These are phyloP conservation scores for Hippocampus zosterae DNA, from an alignment of 2,113 vertebrate species.

Conservation along the genomic window DNA sequence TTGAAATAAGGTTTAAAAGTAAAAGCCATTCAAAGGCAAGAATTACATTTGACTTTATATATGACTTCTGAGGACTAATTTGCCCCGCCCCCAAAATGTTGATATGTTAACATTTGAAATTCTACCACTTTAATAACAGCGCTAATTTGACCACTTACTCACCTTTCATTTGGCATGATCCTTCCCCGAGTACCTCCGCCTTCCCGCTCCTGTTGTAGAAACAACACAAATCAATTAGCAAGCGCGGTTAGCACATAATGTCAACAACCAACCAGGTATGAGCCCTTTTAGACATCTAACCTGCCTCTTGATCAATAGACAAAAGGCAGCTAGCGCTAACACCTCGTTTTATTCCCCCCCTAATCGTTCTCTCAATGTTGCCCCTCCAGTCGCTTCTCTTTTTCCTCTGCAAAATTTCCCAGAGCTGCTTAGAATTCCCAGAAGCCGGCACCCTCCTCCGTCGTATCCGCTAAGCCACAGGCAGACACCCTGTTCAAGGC, in stretches of 20 bases:
- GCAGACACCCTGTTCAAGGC: slow-evolving; percentile 63
- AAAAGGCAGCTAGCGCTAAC: slow-evolving; percentile 45
- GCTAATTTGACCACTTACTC: slow-evolving; percentile 5
- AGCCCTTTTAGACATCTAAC: slow-evolving; percentile 52
- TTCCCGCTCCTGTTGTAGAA: slow-evolving; percentile 45
- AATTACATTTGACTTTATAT: too few species aligned
- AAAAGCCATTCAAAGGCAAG: too few species aligned
- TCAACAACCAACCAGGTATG: slow-evolving; percentile 48
- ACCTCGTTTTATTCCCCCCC: slow-evolving; percentile 38
- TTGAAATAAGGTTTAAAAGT: too few species aligned
- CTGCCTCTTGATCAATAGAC: slow-evolving; percentile 65
- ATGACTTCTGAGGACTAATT: too few species aligned
- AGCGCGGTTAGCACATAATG: slow-evolving; percentile 42
- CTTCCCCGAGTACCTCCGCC: slow-evolving; percentile 37
- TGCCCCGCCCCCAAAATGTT: too few species aligned
- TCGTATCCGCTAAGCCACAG: slow-evolving; percentile 55
- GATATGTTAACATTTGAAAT: too few species aligned
- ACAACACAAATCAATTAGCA: slow-evolving; percentile 52
- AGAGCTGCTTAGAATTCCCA: slow-evolving; percentile 47
- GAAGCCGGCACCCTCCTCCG: slow-evolving; percentile 43
- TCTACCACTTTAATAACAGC: too few species aligned
- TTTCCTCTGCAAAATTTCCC: slow-evolving; percentile 56
- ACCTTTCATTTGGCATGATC: slow-evolving; percentile 49
- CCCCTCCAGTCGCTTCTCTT: slow-evolving; percentile 27
- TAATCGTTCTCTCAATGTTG: slow-evolving; percentile 59